Percentiles rank a stretch among this genome's conserved stretches.
Evolutionary conservation across 1,140 invertebrate genomes (phyloP).

Genomic region (Paracyclopina nana): DNA sequence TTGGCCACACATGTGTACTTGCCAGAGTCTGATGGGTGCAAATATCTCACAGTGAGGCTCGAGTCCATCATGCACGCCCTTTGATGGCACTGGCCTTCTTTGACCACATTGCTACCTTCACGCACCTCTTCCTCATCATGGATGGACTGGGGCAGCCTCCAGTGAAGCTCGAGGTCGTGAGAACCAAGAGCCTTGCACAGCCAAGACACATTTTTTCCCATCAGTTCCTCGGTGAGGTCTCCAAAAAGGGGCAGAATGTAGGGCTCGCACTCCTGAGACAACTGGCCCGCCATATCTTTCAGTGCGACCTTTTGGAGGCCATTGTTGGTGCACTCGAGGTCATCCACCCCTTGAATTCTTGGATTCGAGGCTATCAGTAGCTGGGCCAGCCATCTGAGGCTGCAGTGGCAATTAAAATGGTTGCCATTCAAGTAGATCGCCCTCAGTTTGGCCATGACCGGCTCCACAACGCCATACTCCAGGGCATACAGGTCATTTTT

Average conservation of each 20-base stretch:
- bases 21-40: conserved; percentile 6
- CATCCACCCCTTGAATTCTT: not conserved
- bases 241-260: conserved; percentile 12
- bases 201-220: conserved; percentile 14
- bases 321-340: not conserved
- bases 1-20: conserved; percentile 8
- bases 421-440: conserved; percentile 2
- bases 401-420: conserved; percentile 9
- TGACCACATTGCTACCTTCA: not conserved
- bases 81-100: conserved; percentile 2
- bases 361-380: not conserved
- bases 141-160: not conserved
- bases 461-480: not conserved
- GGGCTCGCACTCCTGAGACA: conserved; percentile 7
- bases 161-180: not conserved
- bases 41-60: conserved; percentile 3
- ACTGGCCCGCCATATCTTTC: not conserved
- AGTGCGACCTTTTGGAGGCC: no score
- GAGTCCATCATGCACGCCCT: conserved; percentile 9
- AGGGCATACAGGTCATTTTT: conserved; percentile 3
- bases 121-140: not conserved
- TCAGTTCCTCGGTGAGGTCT: not conserved
- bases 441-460: not conserved
- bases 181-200: conserved; percentile 11
- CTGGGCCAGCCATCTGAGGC: conserved; percentile 3